Conservation (phyloP, 1,140 invertebrate species). For the Amyelois transitella region DNA sequence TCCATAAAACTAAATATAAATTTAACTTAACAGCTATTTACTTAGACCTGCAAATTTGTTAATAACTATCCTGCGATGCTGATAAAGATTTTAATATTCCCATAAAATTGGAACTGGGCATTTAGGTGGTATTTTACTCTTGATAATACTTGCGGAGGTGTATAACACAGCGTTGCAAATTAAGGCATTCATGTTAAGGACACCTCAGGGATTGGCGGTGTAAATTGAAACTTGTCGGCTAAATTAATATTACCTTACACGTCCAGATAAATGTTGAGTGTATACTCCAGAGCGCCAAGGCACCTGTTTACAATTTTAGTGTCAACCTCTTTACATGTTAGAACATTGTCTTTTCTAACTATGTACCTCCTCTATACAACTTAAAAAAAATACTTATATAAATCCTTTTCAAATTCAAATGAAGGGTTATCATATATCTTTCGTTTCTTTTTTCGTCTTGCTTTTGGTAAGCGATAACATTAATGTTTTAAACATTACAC, state of each 20-base stretch:
- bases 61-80: neutral
- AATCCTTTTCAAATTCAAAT: too few species aligned
- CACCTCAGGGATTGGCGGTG: neutral
- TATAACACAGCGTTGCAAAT: neutral
- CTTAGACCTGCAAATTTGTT: neutral
- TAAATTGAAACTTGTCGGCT: neutral
- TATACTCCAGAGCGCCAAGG: neutral
- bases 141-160: neutral
- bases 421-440: too few species aligned
- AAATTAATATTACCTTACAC: neutral
- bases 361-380: too few species aligned
- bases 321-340: too few species aligned
- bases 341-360: too few species aligned
- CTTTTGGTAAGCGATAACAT: too few species aligned
- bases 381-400: too few species aligned
- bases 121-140: neutral
- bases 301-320: neutral
- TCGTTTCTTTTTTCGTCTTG: too few species aligned
- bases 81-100: neutral
- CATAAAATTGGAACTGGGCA: neutral
- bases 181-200: neutral
- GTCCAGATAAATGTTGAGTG: neutral
- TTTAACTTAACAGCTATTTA: too few species aligned
- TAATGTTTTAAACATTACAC: too few species aligned
- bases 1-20: too few species aligned